Evolutionary conservation across 2,888 invertebrate species (phyloP).

Genomic region (Erebia epiphron): DNA sequence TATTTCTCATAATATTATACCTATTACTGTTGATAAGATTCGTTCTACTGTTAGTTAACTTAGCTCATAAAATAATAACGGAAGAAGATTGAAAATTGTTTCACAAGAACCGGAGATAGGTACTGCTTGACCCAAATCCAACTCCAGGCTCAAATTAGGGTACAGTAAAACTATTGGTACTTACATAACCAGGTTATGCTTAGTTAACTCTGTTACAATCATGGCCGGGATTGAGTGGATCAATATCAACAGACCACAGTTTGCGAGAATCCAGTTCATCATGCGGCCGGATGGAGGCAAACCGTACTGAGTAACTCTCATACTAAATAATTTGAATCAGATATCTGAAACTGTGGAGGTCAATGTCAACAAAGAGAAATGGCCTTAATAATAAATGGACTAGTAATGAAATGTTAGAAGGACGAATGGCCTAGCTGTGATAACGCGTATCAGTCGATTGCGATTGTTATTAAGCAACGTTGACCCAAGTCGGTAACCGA

Average conservation of each 20-base stretch:
- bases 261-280: conserved; percentile 7
- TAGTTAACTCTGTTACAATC: background rate
- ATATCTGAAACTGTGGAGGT: background rate
- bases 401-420: background rate
- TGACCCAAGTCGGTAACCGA: too few species aligned
- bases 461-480: too few species aligned
- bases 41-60: too few species aligned
- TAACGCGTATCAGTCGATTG: too few species aligned
- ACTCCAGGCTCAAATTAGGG: background rate
- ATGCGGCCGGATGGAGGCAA: background rate
- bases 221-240: background rate
- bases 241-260: conserved; percentile 13
- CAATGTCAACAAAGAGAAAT: background rate
- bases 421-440: too few species aligned
- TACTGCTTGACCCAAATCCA: too few species aligned
- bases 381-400: background rate
- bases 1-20: too few species aligned
- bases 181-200: background rate
- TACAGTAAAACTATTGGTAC: background rate
- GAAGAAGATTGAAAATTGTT: too few species aligned
- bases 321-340: background rate
- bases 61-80: too few species aligned
- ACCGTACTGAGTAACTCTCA: background rate
- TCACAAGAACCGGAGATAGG: too few species aligned
- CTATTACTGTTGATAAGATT: too few species aligned